phyloP scores from a whole-genome alignment of 1,140 invertebrate genomes.

The Bombyx mandarina region DNA sequence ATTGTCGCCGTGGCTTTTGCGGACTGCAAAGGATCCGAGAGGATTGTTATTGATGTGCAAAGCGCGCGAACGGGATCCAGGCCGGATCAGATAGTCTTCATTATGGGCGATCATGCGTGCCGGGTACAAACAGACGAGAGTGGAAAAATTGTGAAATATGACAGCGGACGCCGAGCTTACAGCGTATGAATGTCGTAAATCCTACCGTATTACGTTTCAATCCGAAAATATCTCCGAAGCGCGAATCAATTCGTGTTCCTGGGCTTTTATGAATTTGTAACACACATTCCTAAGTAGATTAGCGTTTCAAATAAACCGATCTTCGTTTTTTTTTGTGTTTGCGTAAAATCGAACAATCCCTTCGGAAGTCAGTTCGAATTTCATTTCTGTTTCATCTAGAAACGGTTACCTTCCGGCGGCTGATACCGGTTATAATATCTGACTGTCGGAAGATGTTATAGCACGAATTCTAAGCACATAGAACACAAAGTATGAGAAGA shows the following conservation, averaged over 20 bases:
- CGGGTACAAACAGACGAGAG: conserved; percentile 25
- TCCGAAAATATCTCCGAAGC: conserved; percentile 17
- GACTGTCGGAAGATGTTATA: too few relatives aligned
- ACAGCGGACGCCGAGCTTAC: conserved; percentile 20
- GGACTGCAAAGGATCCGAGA: conserved; percentile 33
- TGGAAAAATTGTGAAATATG: conserved; percentile 48
- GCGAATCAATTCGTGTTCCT: conserved; percentile 1
- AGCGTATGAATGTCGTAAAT: conserved; percentile 29
- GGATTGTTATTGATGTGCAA: conserved; percentile 52
- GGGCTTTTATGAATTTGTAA: too few relatives aligned
- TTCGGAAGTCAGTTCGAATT: too few relatives aligned
- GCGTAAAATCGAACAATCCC: too few relatives aligned
- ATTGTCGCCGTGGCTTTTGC: conserved; percentile 38
- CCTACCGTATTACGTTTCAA: conserved; percentile 20
- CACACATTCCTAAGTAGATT: too few relatives aligned
- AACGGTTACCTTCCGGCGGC: too few relatives aligned
- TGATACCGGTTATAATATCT: too few relatives aligned
- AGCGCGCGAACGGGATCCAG: conserved; percentile 14
- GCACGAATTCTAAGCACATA: too few relatives aligned
- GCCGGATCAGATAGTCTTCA: conserved; percentile 38
- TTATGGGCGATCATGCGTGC: conserved; percentile 48
- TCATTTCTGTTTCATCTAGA: too few relatives aligned
- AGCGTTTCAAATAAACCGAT: too few relatives aligned
- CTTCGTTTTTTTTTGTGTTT: too few relatives aligned
- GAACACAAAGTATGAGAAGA: too few relatives aligned